Evolutionary conservation across 2,113 vertebrate species (phyloP).

Genomic region (Etheostoma spectabile): DNA sequence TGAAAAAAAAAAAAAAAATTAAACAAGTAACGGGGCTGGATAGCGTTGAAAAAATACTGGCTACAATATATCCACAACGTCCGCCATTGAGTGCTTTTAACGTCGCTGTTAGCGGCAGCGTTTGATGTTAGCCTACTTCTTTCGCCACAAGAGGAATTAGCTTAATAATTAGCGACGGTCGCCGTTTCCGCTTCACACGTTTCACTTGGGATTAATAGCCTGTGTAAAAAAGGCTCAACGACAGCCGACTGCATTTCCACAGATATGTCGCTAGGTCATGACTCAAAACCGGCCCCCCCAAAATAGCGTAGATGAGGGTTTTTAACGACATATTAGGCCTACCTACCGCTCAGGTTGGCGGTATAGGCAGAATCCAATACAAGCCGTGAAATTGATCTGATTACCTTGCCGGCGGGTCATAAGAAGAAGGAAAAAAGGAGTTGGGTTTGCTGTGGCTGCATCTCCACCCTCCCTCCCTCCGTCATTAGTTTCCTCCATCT

Average conservation of each 20-base stretch:
- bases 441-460: conserved; percentile 69
- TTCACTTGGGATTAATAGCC: not conserved
- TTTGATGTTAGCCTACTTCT: not conserved
- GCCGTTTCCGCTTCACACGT: not conserved
- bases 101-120: not conserved
- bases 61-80: conserved; percentile 28
- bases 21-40: not conserved
- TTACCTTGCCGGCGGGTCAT: conserved; percentile 80
- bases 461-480: conserved; percentile 10
- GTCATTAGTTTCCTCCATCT: conserved; percentile 65
- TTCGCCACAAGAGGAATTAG: not conserved
- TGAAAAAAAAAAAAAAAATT: not conserved
- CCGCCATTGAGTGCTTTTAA: conserved; percentile 62
- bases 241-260: conserved; percentile 19
- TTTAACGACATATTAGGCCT: conserved; percentile 78
- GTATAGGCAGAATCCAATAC: conserved; percentile 65
- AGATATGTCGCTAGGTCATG: conserved; percentile 42
- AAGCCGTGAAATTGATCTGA: conserved; percentile 87
- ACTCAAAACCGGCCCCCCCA: conserved; percentile 10
- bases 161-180: not conserved
- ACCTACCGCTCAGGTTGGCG: conserved; percentile 69
- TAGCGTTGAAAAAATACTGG: conserved; percentile 9
- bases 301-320: conserved; percentile 73
- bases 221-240: not conserved
- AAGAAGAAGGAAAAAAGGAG: conserved; percentile 24